Evolutionary conservation across 92 coral and sea anemone genomes (phyloP).

Genomic region (Siderastrea radians): DNA sequence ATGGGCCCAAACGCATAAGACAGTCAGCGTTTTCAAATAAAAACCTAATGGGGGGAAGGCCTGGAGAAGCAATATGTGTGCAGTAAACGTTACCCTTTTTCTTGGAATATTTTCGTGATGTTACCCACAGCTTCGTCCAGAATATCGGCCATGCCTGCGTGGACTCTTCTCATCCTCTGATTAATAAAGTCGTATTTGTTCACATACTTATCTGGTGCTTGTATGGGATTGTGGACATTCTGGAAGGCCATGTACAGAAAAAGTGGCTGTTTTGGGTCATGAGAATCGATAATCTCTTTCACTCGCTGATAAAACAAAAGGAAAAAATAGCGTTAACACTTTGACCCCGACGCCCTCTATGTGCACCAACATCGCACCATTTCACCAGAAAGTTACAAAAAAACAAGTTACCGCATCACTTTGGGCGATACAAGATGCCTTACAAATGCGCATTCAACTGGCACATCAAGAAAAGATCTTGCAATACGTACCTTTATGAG

Average conservation of each 20-base stretch:
- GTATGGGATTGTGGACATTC: slow-evolving; percentile 81
- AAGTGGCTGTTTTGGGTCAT: slow-evolving; percentile 75
- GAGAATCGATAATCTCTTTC: slow-evolving; percentile 53
- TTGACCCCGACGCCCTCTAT: no score
- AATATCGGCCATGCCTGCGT: slow-evolving; percentile 80
- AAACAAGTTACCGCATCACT: no score
- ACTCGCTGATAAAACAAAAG: slow-evolving; percentile 50
- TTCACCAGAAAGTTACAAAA: no score
- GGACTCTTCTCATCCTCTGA: slow-evolving; percentile 67
- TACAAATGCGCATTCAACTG: no score
- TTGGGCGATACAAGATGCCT: no score
- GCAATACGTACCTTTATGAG: no score
- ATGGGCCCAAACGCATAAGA: no score
- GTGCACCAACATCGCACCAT: no score
- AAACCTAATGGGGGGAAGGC: no score
- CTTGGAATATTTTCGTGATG: slow-evolving; percentile 62
- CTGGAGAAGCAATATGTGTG: no score
- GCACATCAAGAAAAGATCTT: no score
- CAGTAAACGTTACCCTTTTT: slow-evolving; percentile 54
- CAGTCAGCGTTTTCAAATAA: no score
- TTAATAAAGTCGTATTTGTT: slow-evolving; percentile 72
- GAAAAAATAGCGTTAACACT: neutral
- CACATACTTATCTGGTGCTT: slow-evolving; percentile 75
- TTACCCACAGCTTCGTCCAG: slow-evolving; percentile 88
- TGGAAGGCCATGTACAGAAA: slow-evolving; percentile 83